Evolutionary conservation across 2,888 invertebrate species (phyloP).

Genomic region (Dynastes tityus): DNA sequence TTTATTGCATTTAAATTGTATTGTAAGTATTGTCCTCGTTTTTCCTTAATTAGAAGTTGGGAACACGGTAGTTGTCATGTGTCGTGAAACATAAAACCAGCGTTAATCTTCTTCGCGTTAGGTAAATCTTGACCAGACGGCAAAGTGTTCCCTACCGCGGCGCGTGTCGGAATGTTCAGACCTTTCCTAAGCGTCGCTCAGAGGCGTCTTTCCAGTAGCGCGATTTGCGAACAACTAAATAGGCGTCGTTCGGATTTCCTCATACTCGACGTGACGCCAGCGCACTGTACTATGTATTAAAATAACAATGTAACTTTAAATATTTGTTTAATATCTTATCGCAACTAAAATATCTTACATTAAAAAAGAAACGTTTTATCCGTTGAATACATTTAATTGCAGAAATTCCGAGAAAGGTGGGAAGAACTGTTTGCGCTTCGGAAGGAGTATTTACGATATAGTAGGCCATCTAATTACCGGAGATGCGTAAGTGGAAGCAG

Average conservation of each 20-base stretch:
- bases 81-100: constrained; percentile 1
- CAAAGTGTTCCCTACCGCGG: constrained; percentile 17
- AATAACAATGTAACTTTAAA: constrained; percentile 33
- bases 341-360: constrained; percentile 9
- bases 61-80: constrained; percentile 36
- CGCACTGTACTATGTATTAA: constrained; percentile 51
- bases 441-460: too few species aligned
- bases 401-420: too few species aligned
- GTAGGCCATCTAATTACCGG: too few species aligned
- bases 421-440: too few species aligned
- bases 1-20: constrained; percentile 50
- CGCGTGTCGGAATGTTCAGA: constrained; percentile 26
- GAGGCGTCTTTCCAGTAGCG: constrained; percentile 49
- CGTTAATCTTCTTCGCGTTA: not conserved
- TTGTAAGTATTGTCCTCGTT: constrained; percentile 10
- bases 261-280: constrained; percentile 54
- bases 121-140: not conserved
- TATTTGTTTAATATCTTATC: constrained; percentile 33
- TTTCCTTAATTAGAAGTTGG: constrained; percentile 10
- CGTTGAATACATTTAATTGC: too few species aligned
- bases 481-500: not conserved
- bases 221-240: constrained; percentile 53
- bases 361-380: too few species aligned
- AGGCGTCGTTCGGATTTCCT: constrained; percentile 53
- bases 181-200: constrained; percentile 24